Percentiles rank a stretch among this genome's conserved stretches.
phyloP scores from a whole-genome alignment of 2,113 vertebrate genomes.

The Atherinomorus stipes region DNA sequence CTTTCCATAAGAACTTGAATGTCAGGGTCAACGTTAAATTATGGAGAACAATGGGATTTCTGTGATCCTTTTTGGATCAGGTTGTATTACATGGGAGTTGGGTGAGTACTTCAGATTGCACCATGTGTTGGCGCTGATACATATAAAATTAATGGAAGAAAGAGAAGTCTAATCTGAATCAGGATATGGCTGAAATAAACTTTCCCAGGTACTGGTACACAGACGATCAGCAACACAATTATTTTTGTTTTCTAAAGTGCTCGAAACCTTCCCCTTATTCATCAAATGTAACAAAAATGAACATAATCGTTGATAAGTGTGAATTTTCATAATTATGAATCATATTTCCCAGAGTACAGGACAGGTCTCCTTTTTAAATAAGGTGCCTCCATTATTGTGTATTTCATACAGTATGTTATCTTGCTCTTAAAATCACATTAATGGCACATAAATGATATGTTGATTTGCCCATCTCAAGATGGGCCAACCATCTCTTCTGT shows the following conservation, averaged over 20 bases:
- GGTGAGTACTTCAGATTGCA: conserved; percentile 50
- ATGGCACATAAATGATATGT: too few relatives aligned
- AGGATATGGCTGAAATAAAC: conserved; percentile 18
- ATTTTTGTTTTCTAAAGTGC: neutral
- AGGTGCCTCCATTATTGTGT: conserved; percentile 9
- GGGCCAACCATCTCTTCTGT: conserved; percentile 17
- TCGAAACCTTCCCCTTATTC: conserved; percentile 2
- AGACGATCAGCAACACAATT: conserved; percentile 17
- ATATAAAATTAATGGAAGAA: conserved; percentile 34
- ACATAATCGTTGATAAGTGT: conserved; percentile 15
- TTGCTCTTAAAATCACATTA: too few relatives aligned
- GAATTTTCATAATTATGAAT: too few relatives aligned
- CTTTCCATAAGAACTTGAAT: conserved; percentile 47
- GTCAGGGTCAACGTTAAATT: conserved; percentile 26
- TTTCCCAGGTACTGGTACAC: conserved; percentile 38
- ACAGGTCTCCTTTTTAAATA: conserved; percentile 6
- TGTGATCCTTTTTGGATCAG: conserved; percentile 64
- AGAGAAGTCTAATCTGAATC: conserved; percentile 1
- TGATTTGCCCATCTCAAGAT: too few relatives aligned
- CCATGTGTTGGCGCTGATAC: conserved; percentile 47
- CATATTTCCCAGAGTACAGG: conserved; percentile 23
- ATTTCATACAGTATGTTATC: too few relatives aligned
- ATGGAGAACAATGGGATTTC: conserved; percentile 72
- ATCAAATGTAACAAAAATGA: conserved; percentile 19
- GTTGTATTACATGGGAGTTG: conserved; percentile 58